Evolutionary conservation across 2,888 invertebrate genomes (phyloP).

Genomic region (Brachyopa scutellaris): DNA sequence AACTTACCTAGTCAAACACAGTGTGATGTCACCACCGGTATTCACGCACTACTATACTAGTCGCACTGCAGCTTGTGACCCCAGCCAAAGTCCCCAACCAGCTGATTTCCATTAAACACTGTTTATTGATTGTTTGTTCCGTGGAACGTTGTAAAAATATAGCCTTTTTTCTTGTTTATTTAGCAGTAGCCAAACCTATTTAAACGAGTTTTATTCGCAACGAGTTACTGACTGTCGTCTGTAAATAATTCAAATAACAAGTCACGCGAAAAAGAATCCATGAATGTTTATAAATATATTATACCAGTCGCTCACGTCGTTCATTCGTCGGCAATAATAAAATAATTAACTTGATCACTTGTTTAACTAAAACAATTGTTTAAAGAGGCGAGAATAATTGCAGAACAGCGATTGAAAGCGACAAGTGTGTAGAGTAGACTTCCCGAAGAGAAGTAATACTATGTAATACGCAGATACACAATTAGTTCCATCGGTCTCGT

Average conservation of each 20-base stretch:
- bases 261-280: constrained; percentile 59
- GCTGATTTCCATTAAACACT: constrained; percentile 34
- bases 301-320: constrained; percentile 21
- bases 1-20: constrained; percentile 42
- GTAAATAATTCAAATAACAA: constrained; percentile 51
- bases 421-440: neutral
- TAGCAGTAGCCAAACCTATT: neutral
- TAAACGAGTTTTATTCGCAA: constrained; percentile 5
- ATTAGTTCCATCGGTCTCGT: constrained; percentile 45
- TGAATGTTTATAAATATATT: no score
- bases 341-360: constrained; percentile 40
- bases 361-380: constrained; percentile 42
- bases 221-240: constrained; percentile 11
- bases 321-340: constrained; percentile 10
- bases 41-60: constrained; percentile 35
- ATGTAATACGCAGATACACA: neutral
- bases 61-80: constrained; percentile 9
- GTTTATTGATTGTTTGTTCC: constrained; percentile 40
- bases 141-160: neutral
- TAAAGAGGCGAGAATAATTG: constrained; percentile 32
- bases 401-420: neutral
- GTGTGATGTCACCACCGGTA: constrained; percentile 52
- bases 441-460: neutral
- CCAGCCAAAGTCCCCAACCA: constrained; percentile 12
- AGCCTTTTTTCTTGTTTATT: neutral